These are phyloP conservation scores for Dipodomys spectabilis DNA, from an alignment of 2,113 vertebrate genomes.

Conservation along the genomic window DNA sequence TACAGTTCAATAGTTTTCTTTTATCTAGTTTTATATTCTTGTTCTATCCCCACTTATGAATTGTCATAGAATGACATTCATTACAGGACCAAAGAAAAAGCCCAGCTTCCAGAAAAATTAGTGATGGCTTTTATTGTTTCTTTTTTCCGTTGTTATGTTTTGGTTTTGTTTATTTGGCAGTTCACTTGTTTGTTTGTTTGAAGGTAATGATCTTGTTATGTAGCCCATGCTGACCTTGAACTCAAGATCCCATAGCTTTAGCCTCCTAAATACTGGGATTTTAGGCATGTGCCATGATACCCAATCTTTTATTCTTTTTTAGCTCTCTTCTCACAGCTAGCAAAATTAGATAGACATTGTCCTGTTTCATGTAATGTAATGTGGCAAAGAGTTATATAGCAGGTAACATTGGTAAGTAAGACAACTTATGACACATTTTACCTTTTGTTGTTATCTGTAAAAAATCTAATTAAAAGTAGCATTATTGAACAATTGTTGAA, in stretches of 20 bases:
- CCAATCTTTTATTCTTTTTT: background rate
- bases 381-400: background rate
- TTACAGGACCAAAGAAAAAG: conserved; percentile 12
- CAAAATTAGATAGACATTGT: conserved; percentile 11
- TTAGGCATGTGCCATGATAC: background rate
- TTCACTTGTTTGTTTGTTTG: background rate
- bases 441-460: background rate
- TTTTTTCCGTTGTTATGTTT: background rate
- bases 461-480: conserved; percentile 6
- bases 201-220: background rate
- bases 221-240: background rate
- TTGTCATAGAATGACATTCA: background rate
- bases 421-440: conserved; percentile 2
- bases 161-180: background rate
- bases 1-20: background rate
- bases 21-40: background rate
- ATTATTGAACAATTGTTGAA: background rate
- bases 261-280: background rate
- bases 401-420: background rate
- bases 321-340: background rate
- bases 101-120: background rate
- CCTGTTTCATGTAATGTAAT: background rate
- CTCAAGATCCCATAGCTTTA: background rate
- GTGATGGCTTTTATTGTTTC: background rate
- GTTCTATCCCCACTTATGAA: background rate